Evolutionary conservation across 2,888 invertebrate species (phyloP), one percentile per base, ranked within the genome.

Genomic region (Zeuzera pyrina): DNA sequence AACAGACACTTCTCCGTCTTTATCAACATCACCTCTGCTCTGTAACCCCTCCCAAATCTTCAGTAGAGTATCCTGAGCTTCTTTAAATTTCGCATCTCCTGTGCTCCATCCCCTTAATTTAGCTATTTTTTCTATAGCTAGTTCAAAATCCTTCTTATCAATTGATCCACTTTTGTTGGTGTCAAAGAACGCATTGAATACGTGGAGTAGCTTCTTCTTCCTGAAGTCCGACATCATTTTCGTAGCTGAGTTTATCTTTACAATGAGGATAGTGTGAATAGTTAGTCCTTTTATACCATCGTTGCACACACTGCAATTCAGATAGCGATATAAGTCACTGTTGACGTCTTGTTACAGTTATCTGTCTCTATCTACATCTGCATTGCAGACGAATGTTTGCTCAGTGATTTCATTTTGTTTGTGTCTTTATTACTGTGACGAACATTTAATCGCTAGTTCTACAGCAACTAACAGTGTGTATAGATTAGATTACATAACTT

Each of bases 161-260:
- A 95, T 93, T 41, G 89, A 88, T 8, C 95, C 95, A 69, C 94
- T 95, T 59, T 89, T 89, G 74, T 95, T 92, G 45, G 91, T 91
- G 84, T 95, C 95, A 55, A 94, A 94, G 79, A 94, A 94, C 28
- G 91, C 90, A 63, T 90, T 90, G 87, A 94, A 95, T 34, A 94
- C 91, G 74, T 92, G 91, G 47, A 91, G 86, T 21, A 94, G 87
- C 74, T 95, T 95, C 87, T 93, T 92, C 84, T 91, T 92, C 66
- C 94, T 91, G 78, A 94, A 95, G 51, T 93, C 93, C 43, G 94
- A 92, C 71, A 93, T 90, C 77, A 79, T 79, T 61, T 69, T 77
- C 88, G 7, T 7, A 16, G 31, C n/a, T n/a, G n/a, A n/a, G 23
- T 43, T 22, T 25, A 19, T 12, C 31, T 11, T 6, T 29, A 21